Evolutionary conservation across 2,888 invertebrate genomes (phyloP), one percentile per base, ranked within the genome.

Genomic region (Orthosia gothica): DNA sequence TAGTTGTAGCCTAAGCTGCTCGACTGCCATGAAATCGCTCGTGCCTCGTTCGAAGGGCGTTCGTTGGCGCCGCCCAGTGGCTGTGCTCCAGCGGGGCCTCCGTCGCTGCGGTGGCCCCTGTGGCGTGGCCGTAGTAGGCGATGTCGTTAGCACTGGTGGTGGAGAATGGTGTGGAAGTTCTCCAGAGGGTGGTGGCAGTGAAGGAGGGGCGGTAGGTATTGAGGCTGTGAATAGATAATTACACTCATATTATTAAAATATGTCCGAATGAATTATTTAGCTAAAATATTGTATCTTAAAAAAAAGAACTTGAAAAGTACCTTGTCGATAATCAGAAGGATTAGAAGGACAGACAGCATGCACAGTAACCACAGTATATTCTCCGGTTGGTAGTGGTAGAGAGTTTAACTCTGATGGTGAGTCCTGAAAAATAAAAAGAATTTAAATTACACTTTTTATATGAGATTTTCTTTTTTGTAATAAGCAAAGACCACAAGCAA

Each of bases 21-120:
- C 61, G 13, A 69, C 23, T 3, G 61, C 52, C 16, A 50, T 23
- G 5, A 61, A 69, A 20, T 61, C 49, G 3, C 32, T 20, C 3
- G 52, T 16, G 4, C 45, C 52, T 23, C 52, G 50, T 45, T 54
- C 54, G 11, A 69, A 54, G 18, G 69, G 61, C 26, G 61, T 69
- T 16, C 32, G 45, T 12, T 40, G 12, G 26, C 4, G 26, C 3
- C 26, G 26, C 26, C 3, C 26, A 4, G 3, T 26, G 3, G 26
- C 0, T 0, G 26, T 3, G 26, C 26, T 26, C 3, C 2, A 1
- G 2, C 26, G 26, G 26, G 26, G 26, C 32, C 32, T 0, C 32
- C 45, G 50, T 9, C n/a, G 55, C 7, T 9, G 61, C 45, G 61
- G 15, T 9, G 20, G 32, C 32, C 32, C 7, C 23, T 45, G 40